These are phyloP conservation scores for Eulithis prunata DNA, from an alignment of 2,888 invertebrate genomes.

Conservation along the genomic window DNA sequence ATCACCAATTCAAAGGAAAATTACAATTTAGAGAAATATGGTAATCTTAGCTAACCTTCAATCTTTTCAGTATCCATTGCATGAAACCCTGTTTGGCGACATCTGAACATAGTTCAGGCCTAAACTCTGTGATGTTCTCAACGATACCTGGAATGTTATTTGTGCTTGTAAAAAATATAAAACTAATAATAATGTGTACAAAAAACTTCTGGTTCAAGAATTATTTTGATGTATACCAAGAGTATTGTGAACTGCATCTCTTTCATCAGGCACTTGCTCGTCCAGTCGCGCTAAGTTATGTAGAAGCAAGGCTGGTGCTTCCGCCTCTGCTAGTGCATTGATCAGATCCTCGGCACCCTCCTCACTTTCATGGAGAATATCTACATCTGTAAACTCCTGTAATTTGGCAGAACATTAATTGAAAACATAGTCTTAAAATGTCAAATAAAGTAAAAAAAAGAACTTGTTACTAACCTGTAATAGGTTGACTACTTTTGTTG, in stretches of 20 bases:
- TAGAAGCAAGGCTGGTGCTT: slow-evolving; percentile 94
- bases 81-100: slow-evolving; percentile 96
- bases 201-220: too few species aligned
- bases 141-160: slow-evolving; percentile 87
- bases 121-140: slow-evolving; percentile 97
- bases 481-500: slow-evolving; percentile 89
- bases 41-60: slow-evolving; percentile 83
- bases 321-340: slow-evolving; percentile 94
- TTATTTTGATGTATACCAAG: slow-evolving; percentile 80
- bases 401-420: slow-evolving; percentile 13
- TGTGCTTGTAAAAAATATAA: too few species aligned
- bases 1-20: neutral
- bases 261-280: slow-evolving; percentile 96
- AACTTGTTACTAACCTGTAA: slow-evolving; percentile 82
- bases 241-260: slow-evolving; percentile 98
- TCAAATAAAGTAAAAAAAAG: neutral
- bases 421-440: neutral
- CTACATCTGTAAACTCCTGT: slow-evolving; percentile 97
- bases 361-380: slow-evolving; percentile 96
- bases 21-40: neutral
- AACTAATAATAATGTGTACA: too few species aligned
- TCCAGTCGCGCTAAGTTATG: slow-evolving; percentile 97
- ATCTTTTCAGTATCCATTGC: slow-evolving; percentile 95
- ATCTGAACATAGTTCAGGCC: slow-evolving; percentile 92
- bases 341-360: slow-evolving; percentile 95